These are phyloP conservation scores for Oenanthe melanoleuca DNA, from an alignment of 2,113 vertebrate species.

Conservation along the genomic window DNA sequence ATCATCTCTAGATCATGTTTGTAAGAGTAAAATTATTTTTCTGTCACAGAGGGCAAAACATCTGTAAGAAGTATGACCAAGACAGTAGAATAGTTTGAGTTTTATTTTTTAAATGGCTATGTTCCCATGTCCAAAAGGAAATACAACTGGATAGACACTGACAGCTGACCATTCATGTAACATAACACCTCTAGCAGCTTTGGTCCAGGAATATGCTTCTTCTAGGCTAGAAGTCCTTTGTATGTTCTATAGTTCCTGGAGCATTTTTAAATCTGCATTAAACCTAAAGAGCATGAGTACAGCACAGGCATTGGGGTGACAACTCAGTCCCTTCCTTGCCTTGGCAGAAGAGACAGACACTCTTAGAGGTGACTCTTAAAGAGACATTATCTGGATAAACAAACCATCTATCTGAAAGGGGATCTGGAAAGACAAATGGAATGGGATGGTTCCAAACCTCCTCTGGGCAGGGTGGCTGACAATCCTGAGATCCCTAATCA, in stretches of 20 bases:
- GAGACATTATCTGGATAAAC: background rate
- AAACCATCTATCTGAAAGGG: background rate
- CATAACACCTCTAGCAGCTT: background rate
- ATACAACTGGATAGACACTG: background rate
- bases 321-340: background rate
- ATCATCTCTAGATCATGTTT: background rate
- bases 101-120: background rate
- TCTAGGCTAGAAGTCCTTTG: background rate
- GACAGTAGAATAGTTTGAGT: background rate
- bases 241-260: background rate
- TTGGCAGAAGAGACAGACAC: background rate
- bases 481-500: background rate
- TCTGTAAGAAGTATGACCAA: background rate
- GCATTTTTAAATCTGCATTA: background rate
- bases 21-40: slow-evolving; percentile 10
- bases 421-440: background rate
- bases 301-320: background rate
- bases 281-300: background rate
- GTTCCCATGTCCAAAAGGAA: background rate
- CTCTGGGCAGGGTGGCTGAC: background rate
- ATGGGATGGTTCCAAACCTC: background rate
- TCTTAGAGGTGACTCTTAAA: background rate
- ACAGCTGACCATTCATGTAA: background rate
- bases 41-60: background rate
- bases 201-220: background rate